Conservation (phyloP, 2,888 invertebrate genomes). For the Cryptocheilus praepositus region DNA sequence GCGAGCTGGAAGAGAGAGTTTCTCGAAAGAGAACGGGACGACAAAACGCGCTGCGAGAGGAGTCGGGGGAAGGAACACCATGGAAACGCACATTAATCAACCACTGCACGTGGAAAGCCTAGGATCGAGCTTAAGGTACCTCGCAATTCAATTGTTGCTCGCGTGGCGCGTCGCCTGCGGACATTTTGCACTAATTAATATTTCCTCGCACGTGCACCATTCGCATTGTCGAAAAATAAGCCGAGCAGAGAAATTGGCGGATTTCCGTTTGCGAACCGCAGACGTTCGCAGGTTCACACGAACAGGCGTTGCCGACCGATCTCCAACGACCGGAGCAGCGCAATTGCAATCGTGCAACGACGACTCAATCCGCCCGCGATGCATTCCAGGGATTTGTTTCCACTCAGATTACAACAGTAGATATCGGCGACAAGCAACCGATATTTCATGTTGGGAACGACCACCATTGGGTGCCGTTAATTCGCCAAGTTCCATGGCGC, state of each 20-base stretch:
- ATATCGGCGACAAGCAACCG: slow-evolving; percentile 52
- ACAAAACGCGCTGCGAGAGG: neutral
- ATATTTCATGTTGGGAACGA: slow-evolving; percentile 52
- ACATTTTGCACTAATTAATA: neutral
- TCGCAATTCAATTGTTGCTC: slow-evolving; percentile 14
- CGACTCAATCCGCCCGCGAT: slow-evolving; percentile 45
- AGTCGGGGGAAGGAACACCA: slow-evolving; percentile 21
- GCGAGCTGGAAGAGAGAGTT: slow-evolving; percentile 36
- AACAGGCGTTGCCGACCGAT: slow-evolving; percentile 36
- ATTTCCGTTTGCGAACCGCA: neutral
- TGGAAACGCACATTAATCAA: slow-evolving; percentile 63
- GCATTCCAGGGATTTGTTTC: slow-evolving; percentile 57
- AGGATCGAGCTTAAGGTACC: slow-evolving; percentile 35
- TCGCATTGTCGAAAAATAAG: neutral
- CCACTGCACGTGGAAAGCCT: slow-evolving; percentile 54
- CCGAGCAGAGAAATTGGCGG: neutral
- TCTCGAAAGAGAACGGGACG: slow-evolving; percentile 25
- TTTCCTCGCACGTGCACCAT: slow-evolving; percentile 4
- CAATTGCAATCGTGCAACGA: slow-evolving; percentile 41
- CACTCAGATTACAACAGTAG: slow-evolving; percentile 54
- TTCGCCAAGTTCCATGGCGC: slow-evolving; percentile 22
- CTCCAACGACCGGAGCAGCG: slow-evolving; percentile 16
- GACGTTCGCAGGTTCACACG: neutral
- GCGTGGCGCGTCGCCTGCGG: neutral
- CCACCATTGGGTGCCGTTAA: slow-evolving; percentile 40